Base-by-base conservation (phyloP, 1,140 invertebrate genomes). In the Amyelois transitella region DNA sequence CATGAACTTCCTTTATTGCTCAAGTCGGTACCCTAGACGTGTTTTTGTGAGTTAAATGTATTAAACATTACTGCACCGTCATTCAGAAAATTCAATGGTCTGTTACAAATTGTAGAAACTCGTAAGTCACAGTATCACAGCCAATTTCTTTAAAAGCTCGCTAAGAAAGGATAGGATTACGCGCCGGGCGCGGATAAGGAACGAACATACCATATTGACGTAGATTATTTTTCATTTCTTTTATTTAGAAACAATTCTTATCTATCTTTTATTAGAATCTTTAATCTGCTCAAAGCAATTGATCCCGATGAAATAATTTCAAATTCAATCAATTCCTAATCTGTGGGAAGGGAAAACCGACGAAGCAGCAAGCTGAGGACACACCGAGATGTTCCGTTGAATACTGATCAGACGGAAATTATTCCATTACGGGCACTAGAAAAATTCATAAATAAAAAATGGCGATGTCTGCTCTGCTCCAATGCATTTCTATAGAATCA, bases 401-500 rank as follows among this genome's bases (percentile, higher is more conserved):
- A 81, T 81, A 83, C 69, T 70, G 69, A 84, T 75, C 59, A 81
- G 76, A 48, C 10, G 61, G 66, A 78, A 80, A 84, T 81, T 84
- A 84, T 85, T 85, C 81, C 75, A 81, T 82, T 76, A 78, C 69
- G 50, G 24, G 60, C 60, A 62, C 66, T 66, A 77, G 72, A 75
- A 78, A 78, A 84, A 68, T 75, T 81, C 69, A 84, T 85, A 85
- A 87, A 87, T 84, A 87, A 81, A 76, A 85, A 82, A 77, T 75
- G 72, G 62, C 51, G 60, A 58, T 69, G 72, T 72, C 71, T 77
- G 65, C 69, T 73, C 66, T 77, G 65, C 69, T 73, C 66, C 77
- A 66, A 62, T 76, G 75, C 69, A 77, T 80, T 81, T 84, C 77
- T 78, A 73, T 77, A 62, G 69, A 85, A 87, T 87, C 81, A 82